A percentile compares a stretch with the other conserved stretches of the same genome.
Evolutionary conservation across 2,888 invertebrate species (phyloP).

Genomic region (Synergus japonicus): DNA sequence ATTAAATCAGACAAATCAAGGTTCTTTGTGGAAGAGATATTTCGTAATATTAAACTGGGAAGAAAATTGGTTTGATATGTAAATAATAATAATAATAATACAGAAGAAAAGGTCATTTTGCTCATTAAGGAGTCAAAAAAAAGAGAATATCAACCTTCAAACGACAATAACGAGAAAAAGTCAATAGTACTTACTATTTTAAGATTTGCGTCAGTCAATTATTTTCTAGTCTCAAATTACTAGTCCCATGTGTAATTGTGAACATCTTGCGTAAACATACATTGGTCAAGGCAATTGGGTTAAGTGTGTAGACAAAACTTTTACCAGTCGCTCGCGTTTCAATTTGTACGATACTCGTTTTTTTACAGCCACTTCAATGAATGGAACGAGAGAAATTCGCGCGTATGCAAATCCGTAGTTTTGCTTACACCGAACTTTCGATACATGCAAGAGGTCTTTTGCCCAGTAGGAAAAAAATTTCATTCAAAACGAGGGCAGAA

Average conservation of each 20-base stretch:
- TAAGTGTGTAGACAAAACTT: slow-evolving; percentile 51
- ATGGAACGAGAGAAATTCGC: neutral
- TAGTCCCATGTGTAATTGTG: neutral
- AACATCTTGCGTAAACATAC: slow-evolving; percentile 60
- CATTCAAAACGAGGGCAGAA: neutral
- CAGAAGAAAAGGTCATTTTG: no score
- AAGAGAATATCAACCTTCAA: no score
- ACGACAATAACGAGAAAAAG: neutral
- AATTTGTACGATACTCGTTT: neutral
- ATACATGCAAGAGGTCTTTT: neutral
- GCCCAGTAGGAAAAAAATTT: neutral
- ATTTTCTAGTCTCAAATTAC: slow-evolving; percentile 20
- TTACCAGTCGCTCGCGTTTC: slow-evolving; percentile 3
- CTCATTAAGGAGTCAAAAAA: no score
- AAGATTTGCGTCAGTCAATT: slow-evolving; percentile 27
- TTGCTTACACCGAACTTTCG: slow-evolving; percentile 9
- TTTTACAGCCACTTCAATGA: neutral
- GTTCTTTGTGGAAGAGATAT: no score
- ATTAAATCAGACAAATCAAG: no score
- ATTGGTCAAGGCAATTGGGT: slow-evolving; percentile 75
- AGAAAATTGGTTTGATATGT: no score
- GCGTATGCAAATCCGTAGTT: slow-evolving; percentile 3
- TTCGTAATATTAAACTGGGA: no score
- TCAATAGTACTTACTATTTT: neutral
- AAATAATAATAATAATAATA: no score